phyloP scores from a whole-genome alignment of 2,113 vertebrate species.

The Jacana jacana region DNA sequence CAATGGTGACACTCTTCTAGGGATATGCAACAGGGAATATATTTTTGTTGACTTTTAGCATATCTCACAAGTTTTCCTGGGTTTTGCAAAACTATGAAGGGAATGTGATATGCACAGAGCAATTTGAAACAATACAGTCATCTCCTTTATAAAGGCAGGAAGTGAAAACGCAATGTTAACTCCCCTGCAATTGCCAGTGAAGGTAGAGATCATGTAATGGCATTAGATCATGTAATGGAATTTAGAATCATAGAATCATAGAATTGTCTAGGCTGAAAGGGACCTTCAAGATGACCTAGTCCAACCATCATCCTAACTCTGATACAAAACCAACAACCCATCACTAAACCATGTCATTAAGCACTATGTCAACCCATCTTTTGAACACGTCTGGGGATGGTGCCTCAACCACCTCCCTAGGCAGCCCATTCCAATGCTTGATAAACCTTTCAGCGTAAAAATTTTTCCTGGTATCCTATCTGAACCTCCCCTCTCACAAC shows the following conservation, averaged over 20 bases:
- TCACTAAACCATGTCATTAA: no score
- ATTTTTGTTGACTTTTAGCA: slow-evolving; percentile 12
- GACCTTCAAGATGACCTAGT: no score
- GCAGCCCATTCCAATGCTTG: no score
- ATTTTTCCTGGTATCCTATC: no score
- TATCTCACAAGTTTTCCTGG: background rate
- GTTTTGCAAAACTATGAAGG: slow-evolving; percentile 8
- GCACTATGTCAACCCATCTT: no score
- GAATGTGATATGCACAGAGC: background rate
- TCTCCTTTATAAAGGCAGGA: slow-evolving; percentile 8
- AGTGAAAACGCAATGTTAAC: background rate
- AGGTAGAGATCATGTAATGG: background rate
- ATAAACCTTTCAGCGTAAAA: no score
- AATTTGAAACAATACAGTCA: background rate
- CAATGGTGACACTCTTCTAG: background rate
- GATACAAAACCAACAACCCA: no score
- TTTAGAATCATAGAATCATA: background rate
- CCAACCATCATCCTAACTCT: no score
- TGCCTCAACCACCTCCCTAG: no score
- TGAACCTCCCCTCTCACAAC: no score
- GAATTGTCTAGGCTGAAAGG: no score
- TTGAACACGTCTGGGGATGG: no score
- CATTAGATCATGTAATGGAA: background rate
- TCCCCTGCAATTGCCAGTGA: background rate
- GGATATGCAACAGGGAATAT: background rate